A percentile compares a stretch with the other conserved stretches of the same genome.
These are phyloP conservation scores for Theropithecus gelada DNA, from an alignment of 2,113 vertebrate species.

Conservation along the genomic window DNA sequence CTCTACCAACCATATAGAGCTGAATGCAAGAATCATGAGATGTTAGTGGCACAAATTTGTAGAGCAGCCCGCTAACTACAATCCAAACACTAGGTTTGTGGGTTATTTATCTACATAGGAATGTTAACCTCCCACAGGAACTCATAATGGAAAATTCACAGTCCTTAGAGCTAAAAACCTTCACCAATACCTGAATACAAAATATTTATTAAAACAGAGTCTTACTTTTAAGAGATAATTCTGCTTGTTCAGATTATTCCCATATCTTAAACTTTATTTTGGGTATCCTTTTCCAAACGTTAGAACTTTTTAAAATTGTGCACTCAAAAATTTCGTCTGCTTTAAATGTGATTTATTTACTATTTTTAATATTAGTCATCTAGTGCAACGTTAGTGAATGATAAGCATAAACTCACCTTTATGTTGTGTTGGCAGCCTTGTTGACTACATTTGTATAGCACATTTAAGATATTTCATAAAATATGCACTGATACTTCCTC, in stretches of 20 bases:
- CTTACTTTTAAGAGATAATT: neutral
- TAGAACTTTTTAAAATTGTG: neutral
- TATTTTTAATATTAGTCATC: neutral
- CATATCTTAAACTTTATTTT: neutral
- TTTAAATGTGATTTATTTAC: neutral
- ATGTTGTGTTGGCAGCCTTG: neutral
- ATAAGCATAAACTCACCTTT: neutral
- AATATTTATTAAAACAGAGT: neutral
- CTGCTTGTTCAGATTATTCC: neutral
- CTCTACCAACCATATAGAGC: conserved; percentile 1
- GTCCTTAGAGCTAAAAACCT: neutral
- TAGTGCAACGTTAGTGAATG: neutral
- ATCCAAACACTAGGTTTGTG: neutral
- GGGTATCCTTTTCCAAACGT: neutral
- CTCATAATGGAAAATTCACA: neutral
- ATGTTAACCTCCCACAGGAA: neutral
- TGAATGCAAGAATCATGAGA: conserved; percentile 38
- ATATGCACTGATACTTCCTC: neutral
- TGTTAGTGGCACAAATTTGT: conserved; percentile 36
- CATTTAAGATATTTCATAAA: conserved; percentile 6
- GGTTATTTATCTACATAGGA: neutral
- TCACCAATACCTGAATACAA: neutral
- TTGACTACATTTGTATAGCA: neutral
- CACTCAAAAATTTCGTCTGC: conserved; percentile 15
- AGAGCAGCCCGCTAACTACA: neutral